Evolutionary conservation across 2,113 vertebrate species (phyloP).

Genomic region (Arizona elegans): DNA sequence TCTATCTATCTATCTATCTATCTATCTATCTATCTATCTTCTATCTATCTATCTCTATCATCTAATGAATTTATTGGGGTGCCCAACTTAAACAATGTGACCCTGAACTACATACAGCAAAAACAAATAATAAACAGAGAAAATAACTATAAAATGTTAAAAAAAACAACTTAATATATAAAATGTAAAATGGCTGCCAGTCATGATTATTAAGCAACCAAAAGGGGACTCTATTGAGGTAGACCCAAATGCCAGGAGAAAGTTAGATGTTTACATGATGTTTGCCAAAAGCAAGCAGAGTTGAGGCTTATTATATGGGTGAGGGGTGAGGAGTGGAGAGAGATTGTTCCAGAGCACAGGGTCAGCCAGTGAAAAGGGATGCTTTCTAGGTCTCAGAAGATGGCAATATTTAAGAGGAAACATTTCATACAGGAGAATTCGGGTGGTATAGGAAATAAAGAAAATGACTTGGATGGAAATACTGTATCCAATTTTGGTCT

Average conservation of each 20-base stretch:
- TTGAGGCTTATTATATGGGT: not conserved
- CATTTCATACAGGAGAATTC: not conserved
- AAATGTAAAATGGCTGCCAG: not conserved
- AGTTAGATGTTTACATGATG: not conserved
- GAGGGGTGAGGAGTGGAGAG: not conserved
- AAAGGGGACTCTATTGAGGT: not conserved
- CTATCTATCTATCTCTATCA: not conserved
- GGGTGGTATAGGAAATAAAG: not conserved
- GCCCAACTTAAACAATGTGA: not conserved
- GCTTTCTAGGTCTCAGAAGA: not conserved
- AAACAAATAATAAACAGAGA: not conserved
- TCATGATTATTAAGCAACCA: not conserved
- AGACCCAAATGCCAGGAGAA: not conserved
- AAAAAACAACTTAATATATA: not conserved
- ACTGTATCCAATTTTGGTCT: not conserved
- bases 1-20: no score
- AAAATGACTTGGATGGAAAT: not conserved
- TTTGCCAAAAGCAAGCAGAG: not conserved
- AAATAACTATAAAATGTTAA: not conserved
- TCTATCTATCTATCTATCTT: not conserved
- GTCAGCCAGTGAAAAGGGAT: not conserved
- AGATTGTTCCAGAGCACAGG: not conserved
- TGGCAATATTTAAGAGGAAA: not conserved
- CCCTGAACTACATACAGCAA: not conserved
- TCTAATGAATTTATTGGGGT: not conserved